phyloP scores from a whole-genome alignment of 2,888 invertebrate genomes.

The Cordilura impudica region DNA sequence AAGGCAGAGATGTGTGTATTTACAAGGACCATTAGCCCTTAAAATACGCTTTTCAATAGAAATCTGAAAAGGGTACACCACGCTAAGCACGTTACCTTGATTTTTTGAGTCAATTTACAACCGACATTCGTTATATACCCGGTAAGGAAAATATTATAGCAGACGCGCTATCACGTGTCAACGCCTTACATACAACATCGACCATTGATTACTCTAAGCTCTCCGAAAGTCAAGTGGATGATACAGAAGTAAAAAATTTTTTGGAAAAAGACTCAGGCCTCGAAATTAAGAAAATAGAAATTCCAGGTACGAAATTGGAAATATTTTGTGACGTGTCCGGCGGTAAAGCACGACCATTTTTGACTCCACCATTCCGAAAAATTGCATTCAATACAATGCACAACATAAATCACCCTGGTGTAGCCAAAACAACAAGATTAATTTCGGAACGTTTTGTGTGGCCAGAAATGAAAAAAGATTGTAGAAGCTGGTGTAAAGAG shows the following conservation, averaged over 20 bases:
- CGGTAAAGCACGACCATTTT: conserved; percentile 30
- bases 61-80: conserved; percentile 65
- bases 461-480: background rate
- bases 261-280: background rate
- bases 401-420: conserved; percentile 27
- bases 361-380: conserved; percentile 26
- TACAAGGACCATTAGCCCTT: conserved; percentile 74
- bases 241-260: background rate
- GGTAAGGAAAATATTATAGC: conserved; percentile 34
- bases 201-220: conserved; percentile 71
- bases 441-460: conserved; percentile 17
- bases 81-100: background rate
- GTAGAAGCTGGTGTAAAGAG: no score
- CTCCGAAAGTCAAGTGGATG: background rate
- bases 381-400: conserved; percentile 29
- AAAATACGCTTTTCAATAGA: conserved; percentile 68
- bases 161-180: conserved; percentile 29
- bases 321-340: no score
- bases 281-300: background rate
- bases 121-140: conserved; percentile 39
- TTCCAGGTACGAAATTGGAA: background rate
- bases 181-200: conserved; percentile 65
- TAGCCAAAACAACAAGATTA: conserved; percentile 7
- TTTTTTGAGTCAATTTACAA: conserved; percentile 40
- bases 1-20: no score